Conservation (phyloP, 2,888 invertebrate genomes). For the Scaptomyza cyrtandrae region DNA sequence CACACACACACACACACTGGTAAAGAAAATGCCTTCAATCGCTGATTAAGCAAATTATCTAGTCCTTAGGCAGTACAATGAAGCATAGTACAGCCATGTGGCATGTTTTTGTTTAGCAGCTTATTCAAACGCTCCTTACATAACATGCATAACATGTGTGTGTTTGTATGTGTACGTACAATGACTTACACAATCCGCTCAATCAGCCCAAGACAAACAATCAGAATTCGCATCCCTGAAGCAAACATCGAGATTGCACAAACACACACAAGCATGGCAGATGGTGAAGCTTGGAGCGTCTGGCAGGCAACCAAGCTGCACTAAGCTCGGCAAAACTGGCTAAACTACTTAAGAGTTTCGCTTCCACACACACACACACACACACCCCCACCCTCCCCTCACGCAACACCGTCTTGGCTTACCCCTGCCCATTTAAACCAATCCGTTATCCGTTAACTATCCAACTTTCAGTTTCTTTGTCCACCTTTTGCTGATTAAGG, state of each 20-base stretch:
- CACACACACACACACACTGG: not conserved
- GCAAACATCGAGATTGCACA: slow-evolving; percentile 41
- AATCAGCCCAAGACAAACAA: slow-evolving; percentile 68
- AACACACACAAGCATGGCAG: slow-evolving; percentile 9
- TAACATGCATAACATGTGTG: not conserved
- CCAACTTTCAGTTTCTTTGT: slow-evolving; percentile 2
- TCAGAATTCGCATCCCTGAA: slow-evolving; percentile 53
- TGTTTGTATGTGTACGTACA: slow-evolving; percentile 7
- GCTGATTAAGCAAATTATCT: slow-evolving; percentile 40
- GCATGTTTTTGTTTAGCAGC: slow-evolving; percentile 6
- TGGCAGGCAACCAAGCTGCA: no score
- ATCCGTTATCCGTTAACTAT: not conserved
- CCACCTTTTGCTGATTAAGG: slow-evolving; percentile 65
- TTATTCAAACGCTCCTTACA: not conserved
- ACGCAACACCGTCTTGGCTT: no score
- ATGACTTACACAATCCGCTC: slow-evolving; percentile 44
- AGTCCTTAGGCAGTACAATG: slow-evolving; percentile 27
- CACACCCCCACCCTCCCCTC: no score
- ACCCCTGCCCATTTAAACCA: no score
- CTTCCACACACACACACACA: not conserved
- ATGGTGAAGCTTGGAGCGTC: no score
- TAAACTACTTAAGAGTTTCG: slow-evolving; percentile 49
- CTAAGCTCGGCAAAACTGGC: slow-evolving; percentile 30
- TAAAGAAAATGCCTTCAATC: slow-evolving; percentile 7
- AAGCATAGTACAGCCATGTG: not conserved